Evolutionary conservation across 2,888 invertebrate genomes (phyloP), one percentile per base, ranked within the genome.

Genomic region (Hydrotaea cyrtoneurina): DNA sequence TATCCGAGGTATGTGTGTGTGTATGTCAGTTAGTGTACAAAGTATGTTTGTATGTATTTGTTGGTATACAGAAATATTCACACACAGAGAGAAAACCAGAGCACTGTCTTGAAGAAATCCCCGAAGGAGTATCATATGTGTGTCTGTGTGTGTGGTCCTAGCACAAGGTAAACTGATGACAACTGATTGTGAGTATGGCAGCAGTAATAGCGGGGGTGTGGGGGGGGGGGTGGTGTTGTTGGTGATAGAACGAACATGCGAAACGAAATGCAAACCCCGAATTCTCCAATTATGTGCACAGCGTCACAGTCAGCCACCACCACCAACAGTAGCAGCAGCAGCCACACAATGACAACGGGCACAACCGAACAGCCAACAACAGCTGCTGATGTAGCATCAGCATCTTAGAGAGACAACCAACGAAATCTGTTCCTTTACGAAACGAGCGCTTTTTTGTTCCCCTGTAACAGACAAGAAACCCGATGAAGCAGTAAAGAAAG

Each of bases 341-440:
- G n/a, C 53, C 53, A 5, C n/a, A 59, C 26, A 59, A 59, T 3
- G 15, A 26, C 15, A 59, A 26, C 50, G 50, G 50, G n/a, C 50
- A 13, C 23, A 19, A 1, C 55, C 13, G 23, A 59, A 26, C 23
- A 21, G 17, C 55, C 15, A 55, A 23, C 55, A n/a, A 59, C 59
- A 59, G 59, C 59, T 59, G 59, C 59, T 59, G 59, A 59, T 59
- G 59, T 59, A 59, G 59, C 59, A 59, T 59, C 59, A 59, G 59
- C 59, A 59, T 59, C 59, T 59, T 59, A 59, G 59, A 64, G 36
- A 39, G 39, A 43, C 66, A 66, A 19, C 5, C 55, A 19, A 21
- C 21, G 11, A 69, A 46, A 62, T 62, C 26, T 36, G 31, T 31
- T 62, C 62, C 36, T 62, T 8, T 39, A 26, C 10, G 62, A 15